A percentile compares a stretch with the other conserved stretches of the same genome.
Conservation (phyloP, 1,140 invertebrate genomes). For the Amphibalanus amphitrite region DNA sequence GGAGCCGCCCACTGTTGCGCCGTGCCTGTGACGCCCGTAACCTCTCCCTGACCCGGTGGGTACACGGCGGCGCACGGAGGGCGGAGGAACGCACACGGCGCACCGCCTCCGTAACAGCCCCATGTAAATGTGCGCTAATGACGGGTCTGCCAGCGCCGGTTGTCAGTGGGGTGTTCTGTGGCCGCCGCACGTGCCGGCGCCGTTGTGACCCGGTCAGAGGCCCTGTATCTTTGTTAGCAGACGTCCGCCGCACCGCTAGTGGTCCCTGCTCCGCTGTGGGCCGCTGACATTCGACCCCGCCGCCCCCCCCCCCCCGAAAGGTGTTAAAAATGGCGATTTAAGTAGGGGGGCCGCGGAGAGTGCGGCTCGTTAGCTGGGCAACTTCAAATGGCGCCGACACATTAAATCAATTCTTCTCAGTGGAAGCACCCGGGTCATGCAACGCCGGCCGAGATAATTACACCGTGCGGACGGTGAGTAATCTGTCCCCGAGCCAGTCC, state of each 20-base stretch:
- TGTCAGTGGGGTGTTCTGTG: not conserved
- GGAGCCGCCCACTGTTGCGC: too few relatives aligned
- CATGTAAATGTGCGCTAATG: not conserved
- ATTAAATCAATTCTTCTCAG: not conserved
- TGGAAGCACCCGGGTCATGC: not conserved
- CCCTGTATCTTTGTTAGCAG: not conserved
- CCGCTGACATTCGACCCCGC: not conserved
- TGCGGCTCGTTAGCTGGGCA: not conserved
- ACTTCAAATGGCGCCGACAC: not conserved
- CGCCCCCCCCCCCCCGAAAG: not conserved
- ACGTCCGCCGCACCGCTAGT: not conserved
- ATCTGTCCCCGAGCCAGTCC: not conserved
- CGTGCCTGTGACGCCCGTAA: too few relatives aligned
- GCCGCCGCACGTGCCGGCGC: not conserved
- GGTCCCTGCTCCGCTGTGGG: too few relatives aligned
- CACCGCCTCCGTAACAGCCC: not conserved
- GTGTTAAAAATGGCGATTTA: constrained; percentile 1
- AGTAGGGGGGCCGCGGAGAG: not conserved
- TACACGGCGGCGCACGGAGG: too few relatives aligned
- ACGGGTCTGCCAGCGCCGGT: not conserved
- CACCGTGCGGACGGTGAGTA: not conserved
- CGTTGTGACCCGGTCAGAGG: not conserved
- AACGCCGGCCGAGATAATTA: not conserved
- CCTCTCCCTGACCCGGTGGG: too few relatives aligned
- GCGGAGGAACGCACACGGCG: not conserved